phyloP scores from a whole-genome alignment of 2,113 vertebrate species.

The Trichomycterus rosablanca region DNA sequence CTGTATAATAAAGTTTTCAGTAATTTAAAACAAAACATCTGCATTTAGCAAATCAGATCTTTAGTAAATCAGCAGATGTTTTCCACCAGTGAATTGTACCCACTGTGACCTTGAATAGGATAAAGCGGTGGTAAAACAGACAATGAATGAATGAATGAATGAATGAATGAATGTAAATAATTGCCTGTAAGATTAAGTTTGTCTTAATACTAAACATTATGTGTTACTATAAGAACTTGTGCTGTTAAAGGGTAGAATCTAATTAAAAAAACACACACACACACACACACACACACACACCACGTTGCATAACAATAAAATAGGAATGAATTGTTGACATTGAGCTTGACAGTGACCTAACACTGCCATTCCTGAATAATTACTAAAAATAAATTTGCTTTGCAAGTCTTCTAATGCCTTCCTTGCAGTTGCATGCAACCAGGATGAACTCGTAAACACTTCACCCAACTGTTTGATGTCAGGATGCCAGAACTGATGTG shows the following conservation, averaged over 20 bases:
- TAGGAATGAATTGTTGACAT: conserved; percentile 13
- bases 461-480: conserved; percentile 29
- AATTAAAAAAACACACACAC: not conserved
- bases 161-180: too few species aligned
- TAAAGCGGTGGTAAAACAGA: too few species aligned
- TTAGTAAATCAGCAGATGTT: too few species aligned
- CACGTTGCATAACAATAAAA: conserved; percentile 13
- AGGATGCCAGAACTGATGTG: conserved; percentile 21
- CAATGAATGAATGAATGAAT: too few species aligned
- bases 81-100: too few species aligned
- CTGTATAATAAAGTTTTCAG: too few species aligned
- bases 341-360: conserved; percentile 27
- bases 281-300: not conserved
- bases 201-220: too few species aligned
- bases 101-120: too few species aligned
- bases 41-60: too few species aligned
- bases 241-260: not conserved
- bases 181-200: too few species aligned
- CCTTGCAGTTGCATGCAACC: conserved; percentile 9
- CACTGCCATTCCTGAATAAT: conserved; percentile 17
- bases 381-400: conserved; percentile 31
- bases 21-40: too few species aligned
- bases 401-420: conserved; percentile 17
- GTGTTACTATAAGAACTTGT: too few species aligned
- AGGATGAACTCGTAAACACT: conserved; percentile 25